Evolutionary conservation across 2,113 vertebrate species (phyloP).

Genomic region (Chinchilla lanigera): DNA sequence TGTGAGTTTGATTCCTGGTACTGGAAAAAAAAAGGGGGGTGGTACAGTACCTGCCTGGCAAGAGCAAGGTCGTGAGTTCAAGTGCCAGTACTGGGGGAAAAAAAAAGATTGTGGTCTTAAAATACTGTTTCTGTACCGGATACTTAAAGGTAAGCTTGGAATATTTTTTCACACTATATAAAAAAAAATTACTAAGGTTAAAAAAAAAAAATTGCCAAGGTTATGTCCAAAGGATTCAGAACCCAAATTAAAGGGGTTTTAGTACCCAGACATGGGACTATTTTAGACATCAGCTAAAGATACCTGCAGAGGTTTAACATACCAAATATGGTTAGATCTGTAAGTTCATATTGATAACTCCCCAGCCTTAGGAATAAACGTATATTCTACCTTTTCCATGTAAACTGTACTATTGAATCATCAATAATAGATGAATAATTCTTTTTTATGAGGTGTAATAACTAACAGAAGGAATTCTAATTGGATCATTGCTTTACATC

Average conservation of each 20-base stretch:
- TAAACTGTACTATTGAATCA: neutral
- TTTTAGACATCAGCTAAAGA: neutral
- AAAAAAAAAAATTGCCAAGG: neutral
- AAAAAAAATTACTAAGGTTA: slow-evolving; percentile 26
- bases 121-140: neutral
- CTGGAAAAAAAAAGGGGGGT: no score
- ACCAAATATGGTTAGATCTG: neutral
- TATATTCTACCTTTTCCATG: neutral
- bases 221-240: slow-evolving; percentile 25
- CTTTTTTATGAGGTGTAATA: neutral
- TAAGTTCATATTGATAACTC: neutral
- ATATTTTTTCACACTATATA: slow-evolving; percentile 14
- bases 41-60: no score
- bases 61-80: no score
- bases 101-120: neutral
- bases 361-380: neutral
- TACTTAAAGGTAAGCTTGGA: neutral
- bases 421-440: neutral
- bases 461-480: neutral
- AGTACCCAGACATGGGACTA: neutral
- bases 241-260: neutral
- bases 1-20: no score
- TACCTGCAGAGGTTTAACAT: neutral
- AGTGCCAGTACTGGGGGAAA: no score
- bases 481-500: neutral